A percentile compares a stretch with the other conserved stretches of the same genome.
These are phyloP conservation scores for zebrafish (Danio rerio) DNA, from an alignment of 2,113 vertebrate species.

Conservation along the genomic window DNA sequence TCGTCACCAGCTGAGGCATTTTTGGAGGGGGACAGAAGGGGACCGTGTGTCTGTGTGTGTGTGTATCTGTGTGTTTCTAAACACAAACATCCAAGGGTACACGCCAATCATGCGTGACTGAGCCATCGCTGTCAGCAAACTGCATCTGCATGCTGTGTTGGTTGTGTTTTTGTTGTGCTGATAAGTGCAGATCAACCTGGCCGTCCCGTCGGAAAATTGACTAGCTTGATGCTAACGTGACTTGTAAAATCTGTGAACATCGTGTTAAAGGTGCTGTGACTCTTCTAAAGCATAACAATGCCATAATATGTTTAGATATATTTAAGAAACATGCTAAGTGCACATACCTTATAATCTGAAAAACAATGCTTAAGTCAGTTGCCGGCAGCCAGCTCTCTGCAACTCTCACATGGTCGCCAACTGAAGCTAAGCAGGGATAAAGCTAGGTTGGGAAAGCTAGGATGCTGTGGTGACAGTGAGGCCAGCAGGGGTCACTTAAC, in stretches of 20 bases:
- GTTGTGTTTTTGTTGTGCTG: not conserved
- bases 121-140: conserved; percentile 31
- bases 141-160: conserved; percentile 11
- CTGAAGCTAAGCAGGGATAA: too few species aligned
- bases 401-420: too few species aligned
- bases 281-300: too few species aligned
- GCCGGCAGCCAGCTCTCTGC: too few species aligned
- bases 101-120: conserved; percentile 26
- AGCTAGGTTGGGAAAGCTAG: too few species aligned
- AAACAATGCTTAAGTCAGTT: too few species aligned
- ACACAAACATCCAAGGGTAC: conserved; percentile 30
- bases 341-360: too few species aligned
- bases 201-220: conserved; percentile 5
- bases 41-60: conserved; percentile 44
- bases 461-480: too few species aligned
- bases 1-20: conserved; percentile 92
- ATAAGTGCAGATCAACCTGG: conserved; percentile 27
- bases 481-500: too few species aligned
- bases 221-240: not conserved
- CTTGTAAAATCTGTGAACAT: not conserved
- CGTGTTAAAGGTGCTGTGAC: too few species aligned
- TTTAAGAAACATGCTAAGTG: too few species aligned
- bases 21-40: conserved; percentile 38
- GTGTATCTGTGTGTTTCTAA: conserved; percentile 36
- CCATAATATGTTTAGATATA: too few species aligned